These are phyloP conservation scores for Harpagus bidentatus DNA, from an alignment of 2,113 vertebrate species.

Conservation along the genomic window DNA sequence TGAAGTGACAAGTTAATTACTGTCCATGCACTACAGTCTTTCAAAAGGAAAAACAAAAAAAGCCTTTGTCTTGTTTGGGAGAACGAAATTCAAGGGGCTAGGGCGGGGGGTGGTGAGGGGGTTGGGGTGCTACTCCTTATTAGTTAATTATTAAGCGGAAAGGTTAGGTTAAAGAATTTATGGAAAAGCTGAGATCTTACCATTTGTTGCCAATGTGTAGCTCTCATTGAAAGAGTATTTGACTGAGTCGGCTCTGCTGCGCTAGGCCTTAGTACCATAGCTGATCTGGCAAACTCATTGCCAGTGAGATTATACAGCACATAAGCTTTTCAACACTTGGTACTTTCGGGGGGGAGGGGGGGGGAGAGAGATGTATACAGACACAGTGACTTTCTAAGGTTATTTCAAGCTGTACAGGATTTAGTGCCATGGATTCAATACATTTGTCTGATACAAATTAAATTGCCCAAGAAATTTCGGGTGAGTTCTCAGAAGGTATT, in stretches of 20 bases:
- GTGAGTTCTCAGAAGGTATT: not conserved
- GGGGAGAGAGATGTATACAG: not conserved
- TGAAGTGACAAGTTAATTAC: not conserved
- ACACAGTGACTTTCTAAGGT: not conserved
- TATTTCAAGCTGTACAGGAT: not conserved
- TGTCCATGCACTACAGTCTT: not conserved
- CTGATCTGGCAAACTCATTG: not conserved
- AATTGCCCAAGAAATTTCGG: not conserved
- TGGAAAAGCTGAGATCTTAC: not conserved
- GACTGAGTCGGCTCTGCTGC: not conserved
- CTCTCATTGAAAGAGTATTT: not conserved
- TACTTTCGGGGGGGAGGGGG: not conserved
- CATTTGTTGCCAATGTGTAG: not conserved
- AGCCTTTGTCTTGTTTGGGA: not conserved
- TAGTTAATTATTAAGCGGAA: not conserved
- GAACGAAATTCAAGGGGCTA: not conserved
- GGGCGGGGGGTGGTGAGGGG: not conserved
- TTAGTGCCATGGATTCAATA: not conserved
- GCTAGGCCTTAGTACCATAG: not conserved
- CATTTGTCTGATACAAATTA: not conserved
- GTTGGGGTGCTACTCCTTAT: not conserved
- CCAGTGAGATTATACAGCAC: not conserved
- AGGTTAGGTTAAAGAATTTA: not conserved
- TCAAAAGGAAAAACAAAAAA: not conserved
- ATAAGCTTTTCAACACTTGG: not conserved